Base-by-base conservation (phyloP, 2,797 vertebrate species). In the Microhierax caerulescens region DNA sequence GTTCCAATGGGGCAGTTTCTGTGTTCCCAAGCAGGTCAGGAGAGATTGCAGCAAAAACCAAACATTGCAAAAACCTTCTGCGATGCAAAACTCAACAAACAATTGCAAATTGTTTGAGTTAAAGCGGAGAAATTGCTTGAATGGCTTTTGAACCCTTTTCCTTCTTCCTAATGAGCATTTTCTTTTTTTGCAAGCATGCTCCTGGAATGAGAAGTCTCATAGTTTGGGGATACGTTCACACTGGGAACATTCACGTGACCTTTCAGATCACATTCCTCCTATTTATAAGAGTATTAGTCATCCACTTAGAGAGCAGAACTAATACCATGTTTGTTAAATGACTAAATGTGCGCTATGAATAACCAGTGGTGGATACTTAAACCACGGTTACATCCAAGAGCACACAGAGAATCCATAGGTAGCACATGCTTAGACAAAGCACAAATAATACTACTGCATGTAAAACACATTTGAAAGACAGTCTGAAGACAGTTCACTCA, bases 211-310 rank as follows among this genome's bases (percentile, higher is more conserved):
- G 75, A 95, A 96, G 50, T 83, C 94, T 93, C 88, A 89, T 92
- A 91, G 90, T 96, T 61, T 93, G 56, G 51, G 80, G 80, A 91
- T 95, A 85, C 72, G 70, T 91, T 97, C 94, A 96, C 81, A 51
- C 91, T 89, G 81, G 90, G 92, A 96, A 89, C 64, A 72, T 80
- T 93, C 96, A 96, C 78, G 93, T 97, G 95, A 96, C 92, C 94
- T 92, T 95, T 92, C 92, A 97, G 94, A 96, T 96, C 90, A 83
- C 96, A 94, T 95, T 94, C 90, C 78, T 96, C 94, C 96, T 97
- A 96, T 97, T 97, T 97, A 96, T 97, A 94, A 93, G 81, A 90
- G 93, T 74, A 72, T 97, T 97, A 96, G 90, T 96, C 96, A 97
- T 80, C 95, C 93, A 92, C 92, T 95, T 93, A 91, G 90, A 89